Evolutionary conservation across 1,140 invertebrate genomes (phyloP), one percentile per base, ranked within the genome.

Genomic region (Zaprionus gabonicus): DNA sequence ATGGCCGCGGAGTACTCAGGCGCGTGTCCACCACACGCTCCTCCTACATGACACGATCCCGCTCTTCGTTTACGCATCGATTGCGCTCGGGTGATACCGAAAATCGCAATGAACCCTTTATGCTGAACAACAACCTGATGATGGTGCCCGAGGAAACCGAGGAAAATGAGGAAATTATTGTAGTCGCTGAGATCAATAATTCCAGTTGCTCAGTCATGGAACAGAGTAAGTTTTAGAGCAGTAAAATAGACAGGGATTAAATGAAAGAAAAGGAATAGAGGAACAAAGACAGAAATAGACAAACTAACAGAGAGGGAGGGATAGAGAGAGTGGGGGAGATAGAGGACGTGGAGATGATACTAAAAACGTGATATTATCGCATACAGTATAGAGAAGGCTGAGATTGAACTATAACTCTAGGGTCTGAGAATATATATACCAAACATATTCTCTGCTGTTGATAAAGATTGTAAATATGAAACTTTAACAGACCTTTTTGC

Each of bases 131-230:
- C 44, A 91, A 91, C 15, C 82, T 91, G 31, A 91, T 86, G 86
- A 91, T 91, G 76, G 82, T 91, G 59, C 88, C 82, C 46, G 90
- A 91, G 69, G 90, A 91, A 31, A 91, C 90, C 31, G 90, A 91
- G 60, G 84, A 91, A 56, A 91, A 91, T 38, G 90, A 91, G 36
- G 86, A 91, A 53, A 86, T 86, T 1, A 67, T 91, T n/a, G 80
- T 91, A 17, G 86, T 91, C 17, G 86, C 86, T 15, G 82, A 90
- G 58, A 81, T 91, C 2, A 86, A 91, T 20, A 66, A 82, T 49
- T 78, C 86, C 15, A 69, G 36, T 4, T 53, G 41, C 36, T 71
- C 36, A 13, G 55, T 17, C 23, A 83, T 91, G 58, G 84, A 91
- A 38, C 88, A 91, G 67, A 91, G 88, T 74, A 91, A 86, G 80